Evolutionary conservation across 1,140 invertebrate species (phyloP).

Genomic region (Drosophila willistoni): DNA sequence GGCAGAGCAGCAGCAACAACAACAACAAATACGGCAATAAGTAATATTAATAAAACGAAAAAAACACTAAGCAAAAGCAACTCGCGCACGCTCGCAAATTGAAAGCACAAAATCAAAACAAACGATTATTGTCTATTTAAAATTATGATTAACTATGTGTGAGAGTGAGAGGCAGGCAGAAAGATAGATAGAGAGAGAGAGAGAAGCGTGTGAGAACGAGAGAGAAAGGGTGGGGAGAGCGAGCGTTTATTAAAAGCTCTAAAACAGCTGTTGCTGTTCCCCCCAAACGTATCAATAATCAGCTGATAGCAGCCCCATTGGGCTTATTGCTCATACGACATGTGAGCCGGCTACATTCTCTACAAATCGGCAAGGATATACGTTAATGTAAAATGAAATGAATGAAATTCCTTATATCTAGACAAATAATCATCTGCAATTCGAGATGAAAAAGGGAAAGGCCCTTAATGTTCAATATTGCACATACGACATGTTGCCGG

Average conservation of each 20-base stretch:
- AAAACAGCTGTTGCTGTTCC: constrained; percentile 62
- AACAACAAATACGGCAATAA: constrained; percentile 52
- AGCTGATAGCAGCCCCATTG: constrained; percentile 41
- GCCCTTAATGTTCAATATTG: neutral
- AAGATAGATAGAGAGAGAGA: constrained; percentile 3
- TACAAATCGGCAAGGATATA: too few species aligned
- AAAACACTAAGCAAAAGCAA: constrained; percentile 64
- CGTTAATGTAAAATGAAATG: too few species aligned
- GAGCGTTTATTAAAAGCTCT: neutral
- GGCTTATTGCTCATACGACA: constrained; percentile 23
- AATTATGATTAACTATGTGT: constrained; percentile 75
- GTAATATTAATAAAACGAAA: constrained; percentile 48
- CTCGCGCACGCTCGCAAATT: constrained; percentile 74
- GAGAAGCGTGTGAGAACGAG: constrained; percentile 12
- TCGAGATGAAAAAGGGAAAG: too few species aligned
- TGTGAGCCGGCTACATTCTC: constrained; percentile 42
- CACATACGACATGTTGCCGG: neutral
- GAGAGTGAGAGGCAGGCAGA: constrained; percentile 21
- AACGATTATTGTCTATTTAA: constrained; percentile 81
- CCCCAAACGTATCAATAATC: constrained; percentile 61
- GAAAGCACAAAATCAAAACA: constrained; percentile 80
- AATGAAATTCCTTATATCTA: too few species aligned
- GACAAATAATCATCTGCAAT: too few species aligned
- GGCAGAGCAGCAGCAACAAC: constrained; percentile 33
- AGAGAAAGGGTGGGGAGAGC: neutral